These are phyloP conservation scores for Petrolisthes cinctipes DNA, from an alignment of 2,888 invertebrate species.

Conservation along the genomic window DNA sequence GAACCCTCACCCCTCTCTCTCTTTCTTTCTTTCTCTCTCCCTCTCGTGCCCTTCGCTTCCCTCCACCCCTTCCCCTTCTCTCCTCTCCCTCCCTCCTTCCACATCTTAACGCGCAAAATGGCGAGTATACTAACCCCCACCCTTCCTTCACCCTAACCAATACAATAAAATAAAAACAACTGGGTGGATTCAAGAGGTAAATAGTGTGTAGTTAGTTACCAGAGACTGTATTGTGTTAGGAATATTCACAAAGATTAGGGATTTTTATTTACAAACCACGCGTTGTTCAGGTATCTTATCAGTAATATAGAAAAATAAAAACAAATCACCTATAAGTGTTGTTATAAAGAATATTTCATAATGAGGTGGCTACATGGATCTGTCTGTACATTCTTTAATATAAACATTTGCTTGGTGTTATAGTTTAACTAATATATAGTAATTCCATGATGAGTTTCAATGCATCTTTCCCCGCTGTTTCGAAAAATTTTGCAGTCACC, in stretches of 20 bases:
- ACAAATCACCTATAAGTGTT: neutral
- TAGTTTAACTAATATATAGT: no score
- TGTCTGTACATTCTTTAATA: no score
- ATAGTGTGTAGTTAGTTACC: neutral
- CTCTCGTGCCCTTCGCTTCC: neutral
- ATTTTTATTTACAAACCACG: no score
- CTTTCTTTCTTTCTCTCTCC: neutral
- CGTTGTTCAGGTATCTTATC: neutral
- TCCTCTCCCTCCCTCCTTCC: neutral
- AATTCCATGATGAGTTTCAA: no score
- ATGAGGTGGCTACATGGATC: no score
- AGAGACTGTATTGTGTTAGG: neutral
- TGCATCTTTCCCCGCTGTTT: no score
- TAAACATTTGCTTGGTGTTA: no score
- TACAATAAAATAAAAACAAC: neutral
- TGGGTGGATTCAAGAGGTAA: neutral
- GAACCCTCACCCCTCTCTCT: neutral
- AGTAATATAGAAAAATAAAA: neutral
- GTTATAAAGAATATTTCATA: neutral
- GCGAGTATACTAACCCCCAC: neutral
- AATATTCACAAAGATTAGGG: no score
- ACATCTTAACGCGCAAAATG: constrained; percentile 26
- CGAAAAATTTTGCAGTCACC: no score
- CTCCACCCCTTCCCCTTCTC: neutral
- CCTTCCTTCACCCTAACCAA: neutral